Conservation (phyloP, 1,140 invertebrate species). For the Drosophila sproati region DNA sequence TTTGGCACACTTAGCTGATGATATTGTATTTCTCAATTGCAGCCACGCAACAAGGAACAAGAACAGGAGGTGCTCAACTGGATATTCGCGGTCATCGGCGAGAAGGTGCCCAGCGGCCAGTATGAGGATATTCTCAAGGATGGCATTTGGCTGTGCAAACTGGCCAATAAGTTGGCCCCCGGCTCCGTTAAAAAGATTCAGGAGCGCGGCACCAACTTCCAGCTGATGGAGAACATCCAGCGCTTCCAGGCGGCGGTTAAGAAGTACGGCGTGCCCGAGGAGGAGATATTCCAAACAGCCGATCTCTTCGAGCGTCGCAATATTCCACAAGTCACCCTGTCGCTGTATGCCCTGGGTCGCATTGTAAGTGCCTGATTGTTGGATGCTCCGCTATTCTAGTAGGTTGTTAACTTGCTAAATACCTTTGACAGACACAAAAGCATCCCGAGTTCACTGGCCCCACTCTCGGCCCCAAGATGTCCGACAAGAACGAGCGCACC, state of each 20-base stretch:
- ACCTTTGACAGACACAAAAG: constrained; percentile 91
- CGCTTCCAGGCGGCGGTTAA: constrained; percentile 97
- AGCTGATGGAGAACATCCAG: constrained; percentile 99
- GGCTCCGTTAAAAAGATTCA: constrained; percentile 99
- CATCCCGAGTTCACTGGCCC: constrained; percentile 97
- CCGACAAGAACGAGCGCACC: constrained; percentile 95
- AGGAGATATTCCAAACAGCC: constrained; percentile 99
- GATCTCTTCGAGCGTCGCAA: constrained; percentile 98
- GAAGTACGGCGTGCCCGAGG: constrained; percentile 97
- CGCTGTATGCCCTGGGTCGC: constrained; percentile 94
- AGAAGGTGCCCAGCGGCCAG: constrained; percentile 92
- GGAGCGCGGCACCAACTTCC: constrained; percentile 97
- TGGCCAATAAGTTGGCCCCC: constrained; percentile 97
- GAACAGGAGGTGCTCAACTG: constrained; percentile 96
- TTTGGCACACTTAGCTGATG: constrained; percentile 49
- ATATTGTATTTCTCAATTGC: constrained; percentile 63
- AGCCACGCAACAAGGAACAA: constrained; percentile 95
- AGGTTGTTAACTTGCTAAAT: not conserved
- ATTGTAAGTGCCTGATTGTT: constrained; percentile 89
- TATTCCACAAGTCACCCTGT: constrained; percentile 97
- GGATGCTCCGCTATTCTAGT: not conserved
- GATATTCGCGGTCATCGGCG: constrained; percentile 95
- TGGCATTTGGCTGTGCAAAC: constrained; percentile 96
- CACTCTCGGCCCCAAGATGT: constrained; percentile 96
- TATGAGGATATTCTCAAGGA: constrained; percentile 97